These are phyloP conservation scores for Willowsia nigromaculata DNA, from an alignment of 2,888 invertebrate species.

Conservation along the genomic window DNA sequence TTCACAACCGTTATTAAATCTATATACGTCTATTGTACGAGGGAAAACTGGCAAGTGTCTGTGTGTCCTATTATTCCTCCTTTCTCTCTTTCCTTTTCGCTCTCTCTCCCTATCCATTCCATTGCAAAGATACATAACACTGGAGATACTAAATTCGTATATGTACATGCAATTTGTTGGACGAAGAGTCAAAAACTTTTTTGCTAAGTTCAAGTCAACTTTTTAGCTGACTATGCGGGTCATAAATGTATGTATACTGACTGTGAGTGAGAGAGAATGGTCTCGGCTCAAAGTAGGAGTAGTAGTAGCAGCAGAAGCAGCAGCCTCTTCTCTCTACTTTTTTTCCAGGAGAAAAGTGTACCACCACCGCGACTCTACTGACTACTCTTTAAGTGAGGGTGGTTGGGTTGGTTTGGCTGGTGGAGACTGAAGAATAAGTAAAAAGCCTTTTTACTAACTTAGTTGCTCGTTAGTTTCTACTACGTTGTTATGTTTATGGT, in stretches of 20 bases:
- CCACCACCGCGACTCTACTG: neutral
- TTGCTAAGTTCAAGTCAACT: constrained; percentile 35
- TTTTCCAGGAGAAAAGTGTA: neutral
- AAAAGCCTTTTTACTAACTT: constrained; percentile 33
- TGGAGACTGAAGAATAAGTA: constrained; percentile 28
- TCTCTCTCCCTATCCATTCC: neutral
- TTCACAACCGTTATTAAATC: constrained; percentile 49
- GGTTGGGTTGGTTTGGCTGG: neutral
- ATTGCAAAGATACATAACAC: neutral
- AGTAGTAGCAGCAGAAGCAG: neutral
- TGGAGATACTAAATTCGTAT: neutral
- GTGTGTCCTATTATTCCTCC: constrained; percentile 9
- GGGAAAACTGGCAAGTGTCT: constrained; percentile 26
- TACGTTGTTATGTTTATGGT: neutral
- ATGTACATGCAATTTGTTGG: constrained; percentile 38
- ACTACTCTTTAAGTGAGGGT: constrained; percentile 14
- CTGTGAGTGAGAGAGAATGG: constrained; percentile 11
- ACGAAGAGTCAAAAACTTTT: constrained; percentile 44
- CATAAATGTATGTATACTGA: constrained; percentile 26
- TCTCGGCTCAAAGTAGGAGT: neutral
- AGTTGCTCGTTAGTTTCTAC: constrained; percentile 27
- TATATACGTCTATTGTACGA: neutral
- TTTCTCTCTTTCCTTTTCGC: neutral
- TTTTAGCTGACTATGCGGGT: constrained; percentile 47
- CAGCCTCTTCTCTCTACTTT: neutral